phyloP scores from a whole-genome alignment of 2,113 vertebrate species.

The Alaudala cheleensis region DNA sequence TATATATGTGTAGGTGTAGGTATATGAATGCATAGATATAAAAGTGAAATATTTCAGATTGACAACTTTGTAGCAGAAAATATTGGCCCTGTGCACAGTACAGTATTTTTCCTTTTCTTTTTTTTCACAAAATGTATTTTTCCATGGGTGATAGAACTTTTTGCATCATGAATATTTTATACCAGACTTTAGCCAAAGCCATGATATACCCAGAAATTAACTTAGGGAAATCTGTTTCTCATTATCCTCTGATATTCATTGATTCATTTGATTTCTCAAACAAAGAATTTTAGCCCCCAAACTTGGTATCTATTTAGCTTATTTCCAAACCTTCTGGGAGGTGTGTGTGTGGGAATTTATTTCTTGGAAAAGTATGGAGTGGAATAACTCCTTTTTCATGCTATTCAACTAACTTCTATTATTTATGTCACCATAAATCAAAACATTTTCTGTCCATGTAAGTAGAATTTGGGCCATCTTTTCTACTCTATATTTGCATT shows the following conservation, averaged over 20 bases:
- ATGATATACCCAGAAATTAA: slow-evolving; percentile 76
- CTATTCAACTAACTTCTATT: slow-evolving; percentile 20
- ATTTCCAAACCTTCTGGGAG: slow-evolving; percentile 61
- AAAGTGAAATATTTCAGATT: slow-evolving; percentile 42
- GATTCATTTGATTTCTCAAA: slow-evolving; percentile 76
- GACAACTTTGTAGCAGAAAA: neutral
- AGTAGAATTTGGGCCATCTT: neutral
- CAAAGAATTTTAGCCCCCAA: slow-evolving; percentile 61
- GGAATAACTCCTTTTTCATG: neutral
- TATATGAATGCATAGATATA: neutral
- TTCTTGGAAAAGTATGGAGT: slow-evolving; percentile 16
- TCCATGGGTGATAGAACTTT: slow-evolving; percentile 59
- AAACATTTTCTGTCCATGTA: neutral
- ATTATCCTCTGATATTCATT: slow-evolving; percentile 75
- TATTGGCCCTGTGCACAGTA: neutral
- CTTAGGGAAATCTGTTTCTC: slow-evolving; percentile 76
- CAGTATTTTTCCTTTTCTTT: neutral
- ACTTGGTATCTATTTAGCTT: slow-evolving; percentile 66
- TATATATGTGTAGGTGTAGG: too few species aligned
- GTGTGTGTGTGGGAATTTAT: neutral
- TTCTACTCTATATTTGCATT: neutral
- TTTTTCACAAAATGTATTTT: slow-evolving; percentile 58
- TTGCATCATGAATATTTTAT: slow-evolving; percentile 71
- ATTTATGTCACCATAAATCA: neutral
- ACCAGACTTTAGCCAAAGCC: slow-evolving; percentile 68